phyloP scores from a whole-genome alignment of 2,113 vertebrate genomes.

The Athene noctua region DNA sequence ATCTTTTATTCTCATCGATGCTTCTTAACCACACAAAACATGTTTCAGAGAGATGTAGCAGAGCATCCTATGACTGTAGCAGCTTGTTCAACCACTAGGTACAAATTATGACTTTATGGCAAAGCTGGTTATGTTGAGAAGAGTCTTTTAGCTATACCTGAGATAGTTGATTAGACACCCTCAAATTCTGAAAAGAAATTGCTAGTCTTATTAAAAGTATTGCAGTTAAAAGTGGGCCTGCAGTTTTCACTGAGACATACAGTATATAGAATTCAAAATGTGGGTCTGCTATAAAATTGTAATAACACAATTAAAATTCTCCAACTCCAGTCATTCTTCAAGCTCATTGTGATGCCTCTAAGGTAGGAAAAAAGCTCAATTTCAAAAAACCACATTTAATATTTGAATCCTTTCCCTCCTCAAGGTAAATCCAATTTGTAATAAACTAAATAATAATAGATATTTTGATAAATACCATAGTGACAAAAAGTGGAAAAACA shows the following conservation, averaged over 20 bases:
- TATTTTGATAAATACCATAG: not conserved
- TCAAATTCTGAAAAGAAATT: not conserved
- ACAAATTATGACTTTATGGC: not conserved
- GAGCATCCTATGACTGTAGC: not conserved
- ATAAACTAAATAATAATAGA: not conserved
- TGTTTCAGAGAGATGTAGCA: not conserved
- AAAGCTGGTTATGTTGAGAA: not conserved
- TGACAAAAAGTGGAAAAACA: not conserved
- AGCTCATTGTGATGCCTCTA: not conserved
- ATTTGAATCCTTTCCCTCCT: not conserved
- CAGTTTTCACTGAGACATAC: not conserved
- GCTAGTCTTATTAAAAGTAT: not conserved
- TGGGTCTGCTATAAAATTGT: not conserved
- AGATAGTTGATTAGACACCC: not conserved
- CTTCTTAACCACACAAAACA: not conserved
- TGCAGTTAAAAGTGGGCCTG: not conserved
- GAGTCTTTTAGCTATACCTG: not conserved
- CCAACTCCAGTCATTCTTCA: not conserved
- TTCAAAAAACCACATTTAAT: not conserved
- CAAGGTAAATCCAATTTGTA: not conserved
- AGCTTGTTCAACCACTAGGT: not conserved
- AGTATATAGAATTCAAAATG: not conserved
- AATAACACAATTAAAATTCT: not conserved
- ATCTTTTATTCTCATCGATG: not conserved
- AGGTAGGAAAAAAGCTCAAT: not conserved